Evolutionary conservation across 2,888 invertebrate species (phyloP).

Genomic region (Odontocolon sp.): DNA sequence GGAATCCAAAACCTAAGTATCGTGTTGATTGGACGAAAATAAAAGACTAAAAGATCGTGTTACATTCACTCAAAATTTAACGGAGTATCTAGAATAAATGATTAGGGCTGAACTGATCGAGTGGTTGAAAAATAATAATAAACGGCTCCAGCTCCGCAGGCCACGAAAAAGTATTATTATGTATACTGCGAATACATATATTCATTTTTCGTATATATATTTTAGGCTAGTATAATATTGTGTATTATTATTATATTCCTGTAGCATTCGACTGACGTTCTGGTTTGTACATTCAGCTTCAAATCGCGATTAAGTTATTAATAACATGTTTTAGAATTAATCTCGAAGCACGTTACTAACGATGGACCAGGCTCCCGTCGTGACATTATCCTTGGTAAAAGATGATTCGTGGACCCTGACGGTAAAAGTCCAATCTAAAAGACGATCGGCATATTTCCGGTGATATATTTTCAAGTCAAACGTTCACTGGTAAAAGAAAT

Average conservation of each 20-base stretch:
- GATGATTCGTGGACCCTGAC: background rate
- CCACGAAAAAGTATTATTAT: constrained; percentile 68
- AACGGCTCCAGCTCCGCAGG: constrained; percentile 74
- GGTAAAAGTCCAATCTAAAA: background rate
- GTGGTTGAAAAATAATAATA: background rate
- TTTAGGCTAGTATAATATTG: constrained; percentile 75
- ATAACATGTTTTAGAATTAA: background rate
- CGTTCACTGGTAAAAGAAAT: background rate
- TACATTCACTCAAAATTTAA: background rate
- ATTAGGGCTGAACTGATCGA: too few species aligned
- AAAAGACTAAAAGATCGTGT: background rate
- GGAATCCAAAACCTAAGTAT: background rate
- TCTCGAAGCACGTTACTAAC: background rate
- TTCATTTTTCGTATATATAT: constrained; percentile 82
- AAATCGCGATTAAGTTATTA: constrained; percentile 60
- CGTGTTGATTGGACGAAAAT: background rate
- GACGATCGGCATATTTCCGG: background rate
- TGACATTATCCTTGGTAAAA: constrained; percentile 26
- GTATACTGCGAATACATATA: constrained; percentile 68
- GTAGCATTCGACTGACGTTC: constrained; percentile 78
- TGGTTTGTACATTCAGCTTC: constrained; percentile 79
- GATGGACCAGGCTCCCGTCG: background rate
- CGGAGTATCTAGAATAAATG: too few species aligned
- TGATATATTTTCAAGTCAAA: background rate
- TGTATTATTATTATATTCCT: constrained; percentile 70